Base-by-base conservation (phyloP, 2,888 invertebrate species). In the Bembecia ichneumoniformis region DNA sequence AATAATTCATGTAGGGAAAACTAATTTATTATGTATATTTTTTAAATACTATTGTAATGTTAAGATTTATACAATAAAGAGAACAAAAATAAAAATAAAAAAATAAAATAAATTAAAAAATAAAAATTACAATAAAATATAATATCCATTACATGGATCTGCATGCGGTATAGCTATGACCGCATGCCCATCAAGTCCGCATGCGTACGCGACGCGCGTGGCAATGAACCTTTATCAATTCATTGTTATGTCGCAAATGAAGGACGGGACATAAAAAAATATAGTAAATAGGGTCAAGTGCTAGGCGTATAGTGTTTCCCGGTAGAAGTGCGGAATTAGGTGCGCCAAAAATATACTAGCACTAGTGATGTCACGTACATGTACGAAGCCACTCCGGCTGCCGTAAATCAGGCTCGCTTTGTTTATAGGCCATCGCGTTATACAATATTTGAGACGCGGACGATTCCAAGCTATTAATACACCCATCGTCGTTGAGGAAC, bases 41-140 rank as follows among this genome's bases (percentile, higher is more conserved):
- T 83, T 86, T 73, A 83, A 86, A 82, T 74, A 64, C 76, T 82
- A 82, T 83, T 88, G 79, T 86, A 72, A 82, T 71, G 64, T 66
- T 83, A 86, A 87, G 87, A 74, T 84, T 84, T 82, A 53, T 65
- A 77, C 78, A 88, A 58, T 52, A 58, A 68, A 60, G 57, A 59
- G 60, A 64, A 64, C 62, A 59, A 58, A 67, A 64, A 63, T 60
- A 64, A 68, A 63, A 63, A 60, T 60, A 59, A 55, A 62, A 57
- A 20, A 40, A 46, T 34, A 43, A 52, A 55, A 62, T 59, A 56
- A 59, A 64, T 51, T 52, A 54, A 55, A 55, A 57, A 54, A 50
- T 56, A 64, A 63, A 59, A 55, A 61, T 50, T 53, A 58, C 58
- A 50, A 54, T 58, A 49, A 52, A 57, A 56, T 35, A 58, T 53